Evolutionary conservation across 2,113 vertebrate genomes (phyloP), one percentile per base, ranked within the genome.

Genomic region (Amphiprion percula): DNA sequence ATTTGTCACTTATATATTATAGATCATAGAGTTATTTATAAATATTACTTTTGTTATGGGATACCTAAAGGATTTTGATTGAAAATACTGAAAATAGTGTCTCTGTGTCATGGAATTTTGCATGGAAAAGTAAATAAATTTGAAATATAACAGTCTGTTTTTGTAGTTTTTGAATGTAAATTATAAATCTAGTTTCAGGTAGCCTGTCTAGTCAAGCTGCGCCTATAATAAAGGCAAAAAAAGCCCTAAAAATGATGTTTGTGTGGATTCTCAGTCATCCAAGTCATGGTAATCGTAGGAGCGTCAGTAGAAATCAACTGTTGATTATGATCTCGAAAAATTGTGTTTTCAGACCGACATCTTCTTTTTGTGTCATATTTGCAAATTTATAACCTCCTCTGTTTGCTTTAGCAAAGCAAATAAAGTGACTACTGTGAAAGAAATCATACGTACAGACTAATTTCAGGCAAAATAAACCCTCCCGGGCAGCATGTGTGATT

Each of bases 401-500:
- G 49, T 54, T 80, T 82, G 50, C 71, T 65, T 59, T 44, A 11
- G 26, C 10, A 61, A 79, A 39, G 46, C 46, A 49, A 61, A 69
- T 23, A 41, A 69, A 68, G 47, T 30, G 41, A 11, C 44, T 3
- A 44, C 61, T 21, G 15, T 37, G 33, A 55, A 66, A 79, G 39
- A 67, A 73, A 24, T 11, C 26, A 8, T 15, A 41, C 7, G 3
- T 52, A 30, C 24, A 26, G n/a, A 54, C 23, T 0, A 10, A 79
- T 68, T 52, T 44, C 39, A 61, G 21, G 16, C 62, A 30, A 55
- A 68, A 79, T 41, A 75, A 85, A 64, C 44, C 41, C 72, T 64
- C 44, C 56, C 16, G 58, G 21, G 67, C 4, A 14, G 56, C 52
- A 24, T 72, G 69, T 80, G 82, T 68, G 64, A 82, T 85, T 83